A percentile compares a stretch with the other conserved stretches of the same genome.
These are phyloP conservation scores for Microctonus brassicae DNA, from an alignment of 2,888 invertebrate species.

Conservation along the genomic window DNA sequence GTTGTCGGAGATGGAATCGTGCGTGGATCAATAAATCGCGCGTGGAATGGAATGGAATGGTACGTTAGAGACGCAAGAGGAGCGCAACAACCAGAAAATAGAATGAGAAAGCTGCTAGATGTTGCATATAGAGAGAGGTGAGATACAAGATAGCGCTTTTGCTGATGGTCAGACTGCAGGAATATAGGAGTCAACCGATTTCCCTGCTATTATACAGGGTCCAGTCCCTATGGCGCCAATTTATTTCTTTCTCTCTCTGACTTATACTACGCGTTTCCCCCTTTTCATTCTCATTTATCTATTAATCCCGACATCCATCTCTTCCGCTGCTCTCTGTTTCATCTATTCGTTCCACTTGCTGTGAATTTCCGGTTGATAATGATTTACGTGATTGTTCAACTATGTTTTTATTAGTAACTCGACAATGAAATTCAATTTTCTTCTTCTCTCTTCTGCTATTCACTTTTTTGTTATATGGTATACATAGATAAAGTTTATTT, in stretches of 20 bases:
- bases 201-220: conserved; percentile 24
- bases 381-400: conserved; percentile 46
- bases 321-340: conserved; percentile 28
- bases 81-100: conserved; percentile 46
- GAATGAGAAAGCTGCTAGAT: conserved; percentile 21
- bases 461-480: neutral
- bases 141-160: conserved; percentile 13
- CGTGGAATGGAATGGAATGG: conserved; percentile 59
- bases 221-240: conserved; percentile 26
- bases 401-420: conserved; percentile 29
- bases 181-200: conserved; percentile 41
- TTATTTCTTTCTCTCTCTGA: conserved; percentile 16
- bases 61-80: conserved; percentile 56
- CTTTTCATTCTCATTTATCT: conserved; percentile 33
- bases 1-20: conserved; percentile 55
- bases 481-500: neutral
- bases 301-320: conserved; percentile 36
- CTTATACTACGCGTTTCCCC: neutral
- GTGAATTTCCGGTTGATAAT: conserved; percentile 35
- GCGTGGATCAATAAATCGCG: conserved; percentile 69
- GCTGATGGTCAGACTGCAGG: conserved; percentile 36
- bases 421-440: conserved; percentile 17
- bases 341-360: conserved; percentile 35
- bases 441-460: neutral
- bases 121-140: conserved; percentile 13